Evolutionary conservation across 2,888 invertebrate genomes (phyloP).

Genomic region (Monopis laevigella): DNA sequence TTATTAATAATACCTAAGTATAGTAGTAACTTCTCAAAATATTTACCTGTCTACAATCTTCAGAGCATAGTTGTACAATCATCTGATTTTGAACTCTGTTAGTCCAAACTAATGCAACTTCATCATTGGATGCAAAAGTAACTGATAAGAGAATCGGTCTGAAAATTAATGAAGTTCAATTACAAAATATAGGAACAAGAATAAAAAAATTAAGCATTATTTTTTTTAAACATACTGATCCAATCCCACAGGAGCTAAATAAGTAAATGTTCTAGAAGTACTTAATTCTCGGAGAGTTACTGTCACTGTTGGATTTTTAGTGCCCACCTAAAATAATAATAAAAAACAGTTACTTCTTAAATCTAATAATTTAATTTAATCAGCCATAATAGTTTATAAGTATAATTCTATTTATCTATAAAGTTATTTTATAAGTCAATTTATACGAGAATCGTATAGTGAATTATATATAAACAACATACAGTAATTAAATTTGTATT

Average conservation of each 20-base stretch:
- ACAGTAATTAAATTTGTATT: too few relatives aligned
- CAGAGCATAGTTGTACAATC: slow-evolving; percentile 64
- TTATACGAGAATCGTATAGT: too few relatives aligned
- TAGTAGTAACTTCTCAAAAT: not conserved
- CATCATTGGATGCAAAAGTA: slow-evolving; percentile 76
- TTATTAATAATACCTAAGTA: not conserved
- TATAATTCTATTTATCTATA: too few relatives aligned
- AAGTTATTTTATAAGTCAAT: too few relatives aligned
- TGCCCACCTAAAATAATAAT: slow-evolving; percentile 45
- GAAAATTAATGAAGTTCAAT: too few relatives aligned
- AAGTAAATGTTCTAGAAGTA: slow-evolving; percentile 23
- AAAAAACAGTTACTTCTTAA: too few relatives aligned
- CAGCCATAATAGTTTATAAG: too few relatives aligned
- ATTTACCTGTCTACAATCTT: slow-evolving; percentile 14
- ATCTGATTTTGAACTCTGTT: slow-evolving; percentile 85
- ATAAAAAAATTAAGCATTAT: too few relatives aligned
- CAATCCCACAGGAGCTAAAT: slow-evolving; percentile 33
- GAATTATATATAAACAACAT: too few relatives aligned
- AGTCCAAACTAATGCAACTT: slow-evolving; percentile 85
- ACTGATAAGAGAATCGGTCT: slow-evolving; percentile 75
- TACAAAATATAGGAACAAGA: too few relatives aligned
- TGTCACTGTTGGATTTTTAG: slow-evolving; percentile 46
- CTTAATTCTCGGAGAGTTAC: slow-evolving; percentile 43
- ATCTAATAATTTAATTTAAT: too few relatives aligned
- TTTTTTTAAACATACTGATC: slow-evolving; percentile 50